Evolutionary conservation across 2,113 vertebrate genomes (phyloP).

Genomic region (Alligator sinensis): DNA sequence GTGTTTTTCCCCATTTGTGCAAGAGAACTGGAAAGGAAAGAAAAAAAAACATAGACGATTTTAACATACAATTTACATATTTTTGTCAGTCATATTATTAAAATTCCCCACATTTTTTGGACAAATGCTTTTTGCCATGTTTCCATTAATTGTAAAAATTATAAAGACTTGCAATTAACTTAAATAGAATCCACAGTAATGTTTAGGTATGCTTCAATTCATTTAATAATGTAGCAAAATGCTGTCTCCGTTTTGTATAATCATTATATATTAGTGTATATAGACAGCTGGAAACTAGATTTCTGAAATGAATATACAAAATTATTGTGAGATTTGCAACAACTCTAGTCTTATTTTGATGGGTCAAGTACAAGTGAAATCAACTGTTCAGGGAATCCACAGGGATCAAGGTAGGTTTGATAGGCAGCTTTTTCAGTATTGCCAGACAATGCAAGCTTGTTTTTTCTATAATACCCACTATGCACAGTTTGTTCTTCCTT

Average conservation of each 20-base stretch:
- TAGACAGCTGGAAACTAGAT: neutral
- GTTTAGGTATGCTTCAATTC: neutral
- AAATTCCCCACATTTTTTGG: neutral
- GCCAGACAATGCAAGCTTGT: conserved; percentile 1
- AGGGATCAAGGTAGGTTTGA: conserved; percentile 1
- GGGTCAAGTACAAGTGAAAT: conserved; percentile 11
- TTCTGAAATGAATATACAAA: neutral
- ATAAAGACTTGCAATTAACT: neutral
- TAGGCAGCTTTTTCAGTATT: neutral
- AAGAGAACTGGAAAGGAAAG: neutral
- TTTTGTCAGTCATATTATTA: neutral
- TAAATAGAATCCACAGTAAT: neutral
- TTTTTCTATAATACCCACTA: conserved; percentile 12
- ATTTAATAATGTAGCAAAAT: neutral
- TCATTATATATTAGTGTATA: neutral
- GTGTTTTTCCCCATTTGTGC: neutral
- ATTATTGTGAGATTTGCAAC: neutral
- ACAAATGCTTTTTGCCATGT: neutral
- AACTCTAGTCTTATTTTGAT: conserved; percentile 7
- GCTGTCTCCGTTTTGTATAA: neutral
- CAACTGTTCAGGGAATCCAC: neutral
- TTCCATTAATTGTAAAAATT: neutral
- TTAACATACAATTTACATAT: neutral
- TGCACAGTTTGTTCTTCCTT: neutral
- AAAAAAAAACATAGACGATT: neutral